Percentiles rank a stretch among this genome's conserved stretches.
Conservation (phyloP, 1,140 invertebrate species). For the Melipona quadrifasciata region DNA sequence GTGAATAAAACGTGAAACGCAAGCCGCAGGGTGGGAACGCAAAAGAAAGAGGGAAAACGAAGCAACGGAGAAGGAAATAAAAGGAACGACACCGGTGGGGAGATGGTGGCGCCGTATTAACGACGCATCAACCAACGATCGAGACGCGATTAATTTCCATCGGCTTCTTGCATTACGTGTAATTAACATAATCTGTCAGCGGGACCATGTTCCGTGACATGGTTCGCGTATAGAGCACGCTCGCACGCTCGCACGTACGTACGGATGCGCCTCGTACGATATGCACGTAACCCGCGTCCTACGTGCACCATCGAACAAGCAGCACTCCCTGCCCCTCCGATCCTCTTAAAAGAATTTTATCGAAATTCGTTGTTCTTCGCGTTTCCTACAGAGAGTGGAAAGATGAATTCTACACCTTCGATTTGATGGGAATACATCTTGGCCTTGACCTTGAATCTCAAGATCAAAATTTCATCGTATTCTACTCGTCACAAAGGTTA, state of each 20-base stretch:
- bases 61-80: too few species aligned
- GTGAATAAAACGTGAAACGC: too few species aligned
- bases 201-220: conserved; percentile 24
- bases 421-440: too few species aligned
- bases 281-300: too few species aligned
- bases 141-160: conserved; percentile 64
- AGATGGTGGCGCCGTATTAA: conserved; percentile 29
- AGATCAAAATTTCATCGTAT: too few species aligned
- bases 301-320: background rate
- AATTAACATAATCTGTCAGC: conserved; percentile 67
- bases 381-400: too few species aligned
- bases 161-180: conserved; percentile 67
- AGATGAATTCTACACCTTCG: too few species aligned
- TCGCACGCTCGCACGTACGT: background rate
- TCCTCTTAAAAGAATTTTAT: background rate
- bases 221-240: conserved; percentile 29
- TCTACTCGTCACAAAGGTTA: too few species aligned
- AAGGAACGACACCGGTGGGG: background rate
- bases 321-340: background rate
- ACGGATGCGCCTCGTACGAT: background rate
- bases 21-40: too few species aligned
- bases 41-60: background rate
- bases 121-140: conserved; percentile 60
- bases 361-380: conserved; percentile 1
- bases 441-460: too few species aligned